Evolutionary conservation across 2,797 vertebrate genomes (phyloP).

Genomic region (Syncerus caffer): DNA sequence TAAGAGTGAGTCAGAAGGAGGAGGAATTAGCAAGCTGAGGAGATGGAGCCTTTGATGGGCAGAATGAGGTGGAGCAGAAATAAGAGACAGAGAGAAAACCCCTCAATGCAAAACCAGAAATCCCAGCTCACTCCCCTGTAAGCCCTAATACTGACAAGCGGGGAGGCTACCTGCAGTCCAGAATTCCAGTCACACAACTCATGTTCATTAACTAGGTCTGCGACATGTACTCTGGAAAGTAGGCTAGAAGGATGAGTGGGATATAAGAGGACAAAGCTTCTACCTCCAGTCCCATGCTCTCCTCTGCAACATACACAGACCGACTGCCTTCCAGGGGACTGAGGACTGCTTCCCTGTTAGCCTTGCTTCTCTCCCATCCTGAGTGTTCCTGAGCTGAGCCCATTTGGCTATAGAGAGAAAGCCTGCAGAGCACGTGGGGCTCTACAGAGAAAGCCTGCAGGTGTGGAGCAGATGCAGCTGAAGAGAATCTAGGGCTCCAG

Average conservation of each 20-base stretch:
- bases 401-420: neutral
- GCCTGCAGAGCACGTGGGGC: too few species aligned
- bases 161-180: neutral
- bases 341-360: neutral
- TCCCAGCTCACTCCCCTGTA: neutral
- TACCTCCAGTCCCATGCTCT: neutral
- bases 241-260: neutral
- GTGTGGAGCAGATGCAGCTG: neutral
- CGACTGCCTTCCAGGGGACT: neutral
- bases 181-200: neutral
- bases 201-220: neutral
- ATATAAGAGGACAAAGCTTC: neutral
- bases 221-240: neutral
- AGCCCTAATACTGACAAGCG: neutral
- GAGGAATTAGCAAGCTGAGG: neutral
- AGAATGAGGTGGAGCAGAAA: neutral
- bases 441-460: neutral
- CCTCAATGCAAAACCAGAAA: neutral
- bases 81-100: neutral
- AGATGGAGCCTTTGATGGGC: neutral
- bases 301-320: neutral
- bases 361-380: neutral
- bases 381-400: neutral
- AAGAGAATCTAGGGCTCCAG: neutral
- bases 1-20: neutral